Base-by-base conservation (phyloP, 2,113 vertebrate species). In the Bubo bubo region DNA sequence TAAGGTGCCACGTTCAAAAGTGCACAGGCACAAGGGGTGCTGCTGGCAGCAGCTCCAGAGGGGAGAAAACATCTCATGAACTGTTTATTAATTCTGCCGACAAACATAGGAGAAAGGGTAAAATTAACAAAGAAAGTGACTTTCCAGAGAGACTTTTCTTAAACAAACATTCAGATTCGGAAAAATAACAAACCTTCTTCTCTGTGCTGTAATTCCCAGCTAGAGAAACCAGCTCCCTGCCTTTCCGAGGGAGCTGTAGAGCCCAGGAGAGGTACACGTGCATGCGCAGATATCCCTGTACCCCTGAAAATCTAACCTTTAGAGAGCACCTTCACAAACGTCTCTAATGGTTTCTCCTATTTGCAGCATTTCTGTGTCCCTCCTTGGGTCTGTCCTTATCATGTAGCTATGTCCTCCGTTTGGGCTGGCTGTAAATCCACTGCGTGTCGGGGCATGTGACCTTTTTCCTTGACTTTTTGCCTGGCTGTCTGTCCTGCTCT, bases 241-340 rank as follows among this genome's bases (percentile, higher is more conserved):
- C 52, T 32, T 43, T 34, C 50, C 2, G 60, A 39, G 30, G 71
- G 62, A 76, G 35, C 66, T 39, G 66, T 2, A 10, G 76, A 22
- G 27, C 2, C 23, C 35, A 2, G 18, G 50, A 50, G 62, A 27
- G 8, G 24, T 17, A 6, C 0, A 13, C 4, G 60, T 5, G 52
- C 11, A 0, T 4, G 32, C 4, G 26, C 34, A 23, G 43, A 4
- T 1, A n/a, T 1, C 79, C 37, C 60, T 1, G 0, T 3, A 5
- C 18, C 45, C 60, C 10, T 16, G 23, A 10, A 53, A 47, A 7
- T 13, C 9, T 3, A 2, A 8, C 8, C 24, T 34, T 11, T 0
- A 5, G 35, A 16, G 5, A 32, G 34, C 14, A 0, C 17, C 34
- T 34, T 11, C 41, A 8, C 37, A 76, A 30, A 37, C 0, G 2